Percentiles rank a stretch among this genome's conserved stretches.
Conservation (phyloP, 2,797 vertebrate species). For the Brachymystax lenok region DNA sequence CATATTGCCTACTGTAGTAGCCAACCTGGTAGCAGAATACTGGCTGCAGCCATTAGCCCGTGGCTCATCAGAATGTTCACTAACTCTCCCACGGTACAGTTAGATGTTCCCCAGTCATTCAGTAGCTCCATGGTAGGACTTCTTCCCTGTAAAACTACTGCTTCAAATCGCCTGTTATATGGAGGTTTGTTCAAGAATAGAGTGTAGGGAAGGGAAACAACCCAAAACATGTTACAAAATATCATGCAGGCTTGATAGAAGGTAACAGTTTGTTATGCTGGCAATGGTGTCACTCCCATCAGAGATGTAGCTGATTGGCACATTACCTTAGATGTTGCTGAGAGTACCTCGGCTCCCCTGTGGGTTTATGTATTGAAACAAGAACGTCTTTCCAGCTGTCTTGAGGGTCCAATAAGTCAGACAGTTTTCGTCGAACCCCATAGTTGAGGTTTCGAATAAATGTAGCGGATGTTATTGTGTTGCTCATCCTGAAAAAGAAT, state of each 20-base stretch:
- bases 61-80: conserved; percentile 80
- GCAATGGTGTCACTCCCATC: neutral
- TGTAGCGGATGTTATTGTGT: conserved; percentile 76
- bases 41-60: conserved; percentile 83
- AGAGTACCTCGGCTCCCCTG: conserved; percentile 84
- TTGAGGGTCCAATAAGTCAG: conserved; percentile 88
- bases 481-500: conserved; percentile 67
- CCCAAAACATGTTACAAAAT: no score
- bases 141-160: no score
- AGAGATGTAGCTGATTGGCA: neutral
- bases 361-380: conserved; percentile 77
- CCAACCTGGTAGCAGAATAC: conserved; percentile 84
- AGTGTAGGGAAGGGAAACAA: neutral
- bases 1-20: no score
- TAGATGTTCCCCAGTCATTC: conserved; percentile 86
- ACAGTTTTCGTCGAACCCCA: conserved; percentile 73
- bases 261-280: no score
- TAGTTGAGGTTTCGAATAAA: conserved; percentile 81
- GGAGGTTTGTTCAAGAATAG: neutral
- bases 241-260: no score
- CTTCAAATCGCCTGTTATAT: conserved; percentile 85
- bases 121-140: no score
- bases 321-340: conserved; percentile 86
- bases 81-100: conserved; percentile 90
- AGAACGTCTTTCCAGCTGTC: conserved; percentile 88